Evolutionary conservation across 2,888 invertebrate species (phyloP), one percentile per base, ranked within the genome.

Genomic region (Andrena marginata): DNA sequence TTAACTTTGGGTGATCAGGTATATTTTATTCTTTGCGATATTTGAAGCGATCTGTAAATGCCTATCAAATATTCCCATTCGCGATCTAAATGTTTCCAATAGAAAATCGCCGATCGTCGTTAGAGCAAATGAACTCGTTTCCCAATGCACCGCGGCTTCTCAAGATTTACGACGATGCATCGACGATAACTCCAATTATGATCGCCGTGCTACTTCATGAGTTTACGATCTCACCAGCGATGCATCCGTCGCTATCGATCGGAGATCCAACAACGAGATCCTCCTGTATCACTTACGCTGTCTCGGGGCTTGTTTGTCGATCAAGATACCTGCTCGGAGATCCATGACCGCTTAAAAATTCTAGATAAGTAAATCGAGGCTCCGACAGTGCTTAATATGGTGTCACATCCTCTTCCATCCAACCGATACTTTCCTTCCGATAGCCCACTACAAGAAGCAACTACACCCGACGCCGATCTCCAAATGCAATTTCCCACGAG

Each of bases 101-200:
- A 70, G 76, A 76, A 76, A 70, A 77, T 77, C 70, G n/a, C 51
- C 48, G 63, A 59, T 42, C 64, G 33, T 35, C 26, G 51, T 26
- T n/a, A n/a, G 73, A 26, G 20, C 60, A 49, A 54, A 65, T 80
- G 74, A 42, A 63, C 75, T 62, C 68, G 65, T 74, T 64, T 33
- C 71, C 59, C 20, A 42, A 68, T 16, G 35, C 49, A 64, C 59
- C 73, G 23, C 6, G 51, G 3, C 23, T 10, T 2, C 16, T 16
- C 4, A 33, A 23, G 75, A 80, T 82, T 82, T 75, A 82, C 56
- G n/a, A 13, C 70, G 63, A 71, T 29, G 51, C 68, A 62, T 68
- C 62, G 51, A 63, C 16, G 80, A 80, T 76, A 82, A 76, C 67
- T 48, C 26, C 80, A 80, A 82, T 82, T 75, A 82, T 82, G 68